phyloP scores from a whole-genome alignment of 2,888 invertebrate species.

The Metacarcinus magister region DNA sequence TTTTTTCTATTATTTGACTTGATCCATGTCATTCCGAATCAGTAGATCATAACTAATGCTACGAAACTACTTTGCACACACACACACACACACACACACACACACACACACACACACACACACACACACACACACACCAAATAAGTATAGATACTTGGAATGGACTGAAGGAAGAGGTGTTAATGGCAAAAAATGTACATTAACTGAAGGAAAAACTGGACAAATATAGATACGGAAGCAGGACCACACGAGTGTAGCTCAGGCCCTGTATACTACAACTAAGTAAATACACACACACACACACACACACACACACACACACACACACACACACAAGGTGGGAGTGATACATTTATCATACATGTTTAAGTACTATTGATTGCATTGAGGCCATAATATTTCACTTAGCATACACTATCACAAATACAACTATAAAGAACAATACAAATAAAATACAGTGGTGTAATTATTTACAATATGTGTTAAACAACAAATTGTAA shows the following conservation, averaged over 20 bases:
- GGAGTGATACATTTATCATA: background rate
- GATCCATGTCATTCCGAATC: no score
- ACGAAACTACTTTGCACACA: no score
- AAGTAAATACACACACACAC: no score
- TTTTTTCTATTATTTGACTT: no score
- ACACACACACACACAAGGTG: background rate
- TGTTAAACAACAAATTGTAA: background rate
- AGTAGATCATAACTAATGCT: background rate
- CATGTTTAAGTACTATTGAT: background rate
- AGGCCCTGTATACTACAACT: no score
- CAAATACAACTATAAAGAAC: background rate
- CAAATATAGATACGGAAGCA: no score
- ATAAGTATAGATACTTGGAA: no score
- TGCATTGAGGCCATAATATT: background rate
- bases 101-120: background rate
- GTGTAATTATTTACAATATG: background rate
- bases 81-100: no score
- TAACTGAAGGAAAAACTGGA: no score
- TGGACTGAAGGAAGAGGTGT: no score
- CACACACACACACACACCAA: background rate
- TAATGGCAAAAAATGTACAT: no score
- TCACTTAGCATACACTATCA: background rate
- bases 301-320: background rate
- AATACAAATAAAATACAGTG: background rate
- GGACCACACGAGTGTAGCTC: no score